Evolutionary conservation across 2,113 vertebrate species (phyloP).

Genomic region (Rhabdornis inornatus): DNA sequence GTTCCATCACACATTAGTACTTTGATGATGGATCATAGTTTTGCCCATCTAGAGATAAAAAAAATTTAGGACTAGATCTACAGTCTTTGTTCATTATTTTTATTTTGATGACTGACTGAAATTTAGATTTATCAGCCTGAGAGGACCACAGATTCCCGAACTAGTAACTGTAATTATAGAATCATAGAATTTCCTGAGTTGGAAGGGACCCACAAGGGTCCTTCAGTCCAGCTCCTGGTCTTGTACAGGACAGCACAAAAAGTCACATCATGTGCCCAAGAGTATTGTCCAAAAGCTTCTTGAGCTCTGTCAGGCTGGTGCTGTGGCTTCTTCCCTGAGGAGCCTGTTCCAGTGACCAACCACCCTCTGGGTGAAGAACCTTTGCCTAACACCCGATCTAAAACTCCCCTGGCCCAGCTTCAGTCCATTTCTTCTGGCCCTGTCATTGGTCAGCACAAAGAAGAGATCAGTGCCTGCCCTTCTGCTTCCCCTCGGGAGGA

Average conservation of each 20-base stretch:
- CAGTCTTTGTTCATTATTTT: not conserved
- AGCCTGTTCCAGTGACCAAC: not conserved
- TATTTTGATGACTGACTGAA: not conserved
- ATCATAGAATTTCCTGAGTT: not conserved
- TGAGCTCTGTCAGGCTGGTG: not conserved
- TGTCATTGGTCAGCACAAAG: not conserved
- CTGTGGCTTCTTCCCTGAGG: not conserved
- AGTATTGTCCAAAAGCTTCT: not conserved
- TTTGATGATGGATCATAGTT: not conserved
- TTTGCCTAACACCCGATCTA: not conserved
- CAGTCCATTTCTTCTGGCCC: not conserved
- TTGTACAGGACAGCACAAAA: not conserved
- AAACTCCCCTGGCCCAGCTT: not conserved
- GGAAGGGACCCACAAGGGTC: not conserved
- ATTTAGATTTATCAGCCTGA: not conserved
- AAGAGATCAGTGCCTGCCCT: not conserved
- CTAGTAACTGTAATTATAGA: not conserved
- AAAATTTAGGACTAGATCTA: not conserved
- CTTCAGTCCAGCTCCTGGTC: not conserved
- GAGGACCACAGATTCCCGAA: not conserved
- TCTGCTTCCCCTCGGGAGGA: accelerated
- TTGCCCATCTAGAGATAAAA: not conserved
- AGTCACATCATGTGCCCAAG: not conserved
- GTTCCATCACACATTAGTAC: not conserved
- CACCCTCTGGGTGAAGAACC: not conserved